Evolutionary conservation across 2,888 invertebrate species (phyloP).

Genomic region (Eretmocerus hayati): DNA sequence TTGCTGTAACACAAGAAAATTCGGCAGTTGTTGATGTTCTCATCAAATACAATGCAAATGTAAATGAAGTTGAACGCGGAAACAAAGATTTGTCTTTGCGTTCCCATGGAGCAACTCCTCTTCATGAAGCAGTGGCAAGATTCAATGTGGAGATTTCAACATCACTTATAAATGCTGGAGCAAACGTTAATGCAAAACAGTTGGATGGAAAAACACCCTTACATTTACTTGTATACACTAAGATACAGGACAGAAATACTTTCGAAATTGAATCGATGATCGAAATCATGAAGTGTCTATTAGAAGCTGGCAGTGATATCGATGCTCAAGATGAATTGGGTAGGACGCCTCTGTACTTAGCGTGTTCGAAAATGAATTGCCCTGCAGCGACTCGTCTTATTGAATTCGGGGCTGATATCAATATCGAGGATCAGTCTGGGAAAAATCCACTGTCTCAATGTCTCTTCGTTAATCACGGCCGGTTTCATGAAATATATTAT

Average conservation of each 20-base stretch:
- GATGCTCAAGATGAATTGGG: conserved; percentile 1
- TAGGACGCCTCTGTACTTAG: background rate
- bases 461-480: background rate
- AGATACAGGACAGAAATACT: background rate
- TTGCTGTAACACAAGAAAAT: background rate
- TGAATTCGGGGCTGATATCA: background rate
- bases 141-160: background rate
- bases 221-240: background rate
- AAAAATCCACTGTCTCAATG: background rate
- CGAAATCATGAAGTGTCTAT: background rate
- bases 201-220: background rate
- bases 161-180: background rate
- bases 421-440: background rate
- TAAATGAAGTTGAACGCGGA: background rate
- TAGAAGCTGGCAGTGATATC: background rate
- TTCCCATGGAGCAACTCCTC: background rate
- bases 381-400: background rate
- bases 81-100: background rate
- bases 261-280: background rate
- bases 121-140: background rate
- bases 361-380: background rate
- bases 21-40: background rate
- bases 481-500: background rate
- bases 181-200: background rate
- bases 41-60: background rate